phyloP scores from a whole-genome alignment of 1,140 invertebrate genomes.

The Globodera rostochiensis region DNA sequence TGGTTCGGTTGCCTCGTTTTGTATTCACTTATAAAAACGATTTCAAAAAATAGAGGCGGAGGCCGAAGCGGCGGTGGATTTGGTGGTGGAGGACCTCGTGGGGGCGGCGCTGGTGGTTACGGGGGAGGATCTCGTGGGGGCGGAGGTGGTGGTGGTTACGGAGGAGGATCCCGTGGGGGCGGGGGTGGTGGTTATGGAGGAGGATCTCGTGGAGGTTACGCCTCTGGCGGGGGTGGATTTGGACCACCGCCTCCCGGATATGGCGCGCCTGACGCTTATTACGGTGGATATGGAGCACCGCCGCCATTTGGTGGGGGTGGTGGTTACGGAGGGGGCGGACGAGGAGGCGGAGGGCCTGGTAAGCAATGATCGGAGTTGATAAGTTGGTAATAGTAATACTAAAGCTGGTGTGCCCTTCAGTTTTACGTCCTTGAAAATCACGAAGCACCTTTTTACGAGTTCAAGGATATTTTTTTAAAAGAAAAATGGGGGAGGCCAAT shows the following conservation, averaged over 20 bases:
- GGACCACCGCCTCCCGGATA: neutral
- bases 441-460: no score
- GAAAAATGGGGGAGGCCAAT: no score
- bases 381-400: neutral
- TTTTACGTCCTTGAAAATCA: no score
- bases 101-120: neutral
- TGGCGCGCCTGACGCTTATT: neutral
- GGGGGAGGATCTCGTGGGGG: slow-evolving; percentile 10
- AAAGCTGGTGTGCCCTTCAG: neutral
- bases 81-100: slow-evolving; percentile 18
- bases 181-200: slow-evolving; percentile 15
- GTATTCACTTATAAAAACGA: neutral
- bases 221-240: slow-evolving; percentile 16
- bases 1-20: neutral
- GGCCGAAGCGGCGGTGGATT: slow-evolving; percentile 5
- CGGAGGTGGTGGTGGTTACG: slow-evolving; percentile 6
- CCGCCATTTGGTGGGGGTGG: slow-evolving; percentile 35
- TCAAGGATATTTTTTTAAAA: no score
- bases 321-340: slow-evolving; percentile 37
- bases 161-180: slow-evolving; percentile 9
- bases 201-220: slow-evolving; percentile 6
- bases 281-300: slow-evolving; percentile 34
- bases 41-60: neutral
- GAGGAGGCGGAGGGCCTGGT: slow-evolving; percentile 36
- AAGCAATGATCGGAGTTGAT: slow-evolving; percentile 18